These are phyloP conservation scores for Empis livida DNA, from an alignment of 2,888 invertebrate genomes.

Conservation along the genomic window DNA sequence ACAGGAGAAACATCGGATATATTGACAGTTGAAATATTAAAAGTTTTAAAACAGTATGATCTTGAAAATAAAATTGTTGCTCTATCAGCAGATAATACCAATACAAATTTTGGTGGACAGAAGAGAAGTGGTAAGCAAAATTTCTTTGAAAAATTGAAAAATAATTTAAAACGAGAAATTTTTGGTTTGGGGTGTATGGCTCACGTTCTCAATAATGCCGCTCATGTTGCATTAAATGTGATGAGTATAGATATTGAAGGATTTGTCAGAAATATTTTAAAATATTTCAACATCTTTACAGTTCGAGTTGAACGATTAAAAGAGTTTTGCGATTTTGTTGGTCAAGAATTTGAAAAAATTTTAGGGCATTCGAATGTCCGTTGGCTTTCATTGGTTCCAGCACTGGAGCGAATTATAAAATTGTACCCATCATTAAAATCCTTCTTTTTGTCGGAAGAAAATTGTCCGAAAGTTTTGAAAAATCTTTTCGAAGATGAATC, in stretches of 20 bases:
- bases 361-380: constrained; percentile 4
- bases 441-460: constrained; percentile 2
- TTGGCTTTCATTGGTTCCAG: constrained; percentile 3
- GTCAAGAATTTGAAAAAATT: constrained; percentile 2
- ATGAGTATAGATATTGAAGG: constrained; percentile 14
- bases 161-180: constrained; percentile 10
- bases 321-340: constrained; percentile 3
- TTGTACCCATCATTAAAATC: constrained; percentile 1
- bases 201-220: constrained; percentile 8
- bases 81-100: constrained; percentile 15
- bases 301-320: constrained; percentile 12
- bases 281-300: constrained; percentile 17
- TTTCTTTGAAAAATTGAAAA: constrained; percentile 12
- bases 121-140: constrained; percentile 14
- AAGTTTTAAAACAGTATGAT: constrained; percentile 12
- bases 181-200: constrained; percentile 17
- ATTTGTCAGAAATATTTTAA: constrained; percentile 8
- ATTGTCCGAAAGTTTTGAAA: neutral
- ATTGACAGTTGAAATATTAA: constrained; percentile 6
- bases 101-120: constrained; percentile 16
- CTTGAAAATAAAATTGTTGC: constrained; percentile 13
- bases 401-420: constrained; percentile 1
- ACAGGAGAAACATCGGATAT: constrained; percentile 2
- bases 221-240: constrained; percentile 10
- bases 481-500: no score